These are phyloP conservation scores for Trichogramma evanescens DNA, from an alignment of 2,888 invertebrate genomes.

Conservation along the genomic window DNA sequence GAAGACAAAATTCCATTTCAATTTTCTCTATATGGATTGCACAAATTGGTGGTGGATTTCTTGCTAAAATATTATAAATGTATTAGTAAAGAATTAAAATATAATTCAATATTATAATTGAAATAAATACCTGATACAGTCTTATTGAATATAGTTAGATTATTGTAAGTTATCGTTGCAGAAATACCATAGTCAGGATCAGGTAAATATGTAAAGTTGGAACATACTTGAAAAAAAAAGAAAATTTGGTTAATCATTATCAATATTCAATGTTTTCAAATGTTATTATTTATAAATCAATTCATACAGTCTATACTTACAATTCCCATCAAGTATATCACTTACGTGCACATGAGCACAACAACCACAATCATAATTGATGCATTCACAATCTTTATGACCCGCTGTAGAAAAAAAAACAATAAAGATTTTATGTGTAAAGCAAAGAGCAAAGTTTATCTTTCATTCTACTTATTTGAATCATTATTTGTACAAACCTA, in stretches of 20 bases:
- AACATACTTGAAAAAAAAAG: conserved; percentile 31
- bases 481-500: too few species aligned
- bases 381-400: conserved; percentile 14
- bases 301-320: background rate
- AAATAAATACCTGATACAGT: conserved; percentile 36
- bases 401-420: background rate
- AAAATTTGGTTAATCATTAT: background rate
- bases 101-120: background rate
- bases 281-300: background rate
- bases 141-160: conserved; percentile 31
- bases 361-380: conserved; percentile 23
- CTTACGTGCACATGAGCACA: conserved; percentile 13
- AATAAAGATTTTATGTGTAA: conserved; percentile 12
- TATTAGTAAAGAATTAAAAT: background rate
- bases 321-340: conserved; percentile 5
- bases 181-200: conserved; percentile 34
- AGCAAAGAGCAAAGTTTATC: conserved; percentile 14
- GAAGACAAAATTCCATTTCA: conserved; percentile 30
- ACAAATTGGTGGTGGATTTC: conserved; percentile 40
- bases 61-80: conserved; percentile 25
- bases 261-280: background rate
- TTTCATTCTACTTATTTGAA: too few species aligned
- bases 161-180: conserved; percentile 32
- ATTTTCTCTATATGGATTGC: conserved; percentile 31
- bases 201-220: conserved; percentile 34